A percentile compares a stretch with the other conserved stretches of the same genome.
phyloP scores from a whole-genome alignment of 1,140 invertebrate genomes.

The Belonocnema kinseyi region DNA sequence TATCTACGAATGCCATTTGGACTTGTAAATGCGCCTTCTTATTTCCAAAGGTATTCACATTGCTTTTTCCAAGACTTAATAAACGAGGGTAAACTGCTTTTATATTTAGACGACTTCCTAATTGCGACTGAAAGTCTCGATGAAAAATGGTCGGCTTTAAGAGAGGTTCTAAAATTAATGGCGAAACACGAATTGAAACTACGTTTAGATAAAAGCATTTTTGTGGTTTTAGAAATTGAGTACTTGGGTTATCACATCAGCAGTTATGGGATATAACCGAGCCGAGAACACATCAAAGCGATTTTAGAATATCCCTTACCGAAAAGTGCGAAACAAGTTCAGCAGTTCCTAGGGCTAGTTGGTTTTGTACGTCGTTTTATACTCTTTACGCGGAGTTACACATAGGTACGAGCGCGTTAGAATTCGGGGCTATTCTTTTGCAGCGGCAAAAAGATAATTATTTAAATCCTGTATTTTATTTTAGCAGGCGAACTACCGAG shows the following conservation, averaged over 20 bases:
- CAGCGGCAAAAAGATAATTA: too few species aligned
- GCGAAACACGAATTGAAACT: not conserved
- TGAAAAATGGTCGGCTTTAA: not conserved
- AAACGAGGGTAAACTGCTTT: not conserved
- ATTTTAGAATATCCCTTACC: not conserved
- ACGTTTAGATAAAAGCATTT: not conserved
- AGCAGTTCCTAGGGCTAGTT: not conserved
- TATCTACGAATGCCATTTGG: constrained; percentile 10
- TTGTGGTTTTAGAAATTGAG: not conserved
- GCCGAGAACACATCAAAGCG: not conserved
- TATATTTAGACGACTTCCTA: not conserved
- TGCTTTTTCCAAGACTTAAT: not conserved
- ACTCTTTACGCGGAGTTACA: too few species aligned
- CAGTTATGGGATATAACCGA: not conserved
- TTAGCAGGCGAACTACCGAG: too few species aligned
- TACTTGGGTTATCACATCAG: not conserved
- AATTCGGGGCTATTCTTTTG: too few species aligned
- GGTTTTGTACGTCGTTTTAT: not conserved
- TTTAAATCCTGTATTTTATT: too few species aligned
- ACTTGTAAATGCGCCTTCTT: not conserved
- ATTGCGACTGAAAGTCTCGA: not conserved
- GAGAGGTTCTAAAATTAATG: not conserved
- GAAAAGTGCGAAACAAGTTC: not conserved
- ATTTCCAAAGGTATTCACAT: not conserved
- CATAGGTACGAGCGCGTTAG: too few species aligned